A percentile compares a stretch with the other conserved stretches of the same genome.
These are phyloP conservation scores for Raja brachyura DNA, from an alignment of 2,113 vertebrate genomes.

Conservation along the genomic window DNA sequence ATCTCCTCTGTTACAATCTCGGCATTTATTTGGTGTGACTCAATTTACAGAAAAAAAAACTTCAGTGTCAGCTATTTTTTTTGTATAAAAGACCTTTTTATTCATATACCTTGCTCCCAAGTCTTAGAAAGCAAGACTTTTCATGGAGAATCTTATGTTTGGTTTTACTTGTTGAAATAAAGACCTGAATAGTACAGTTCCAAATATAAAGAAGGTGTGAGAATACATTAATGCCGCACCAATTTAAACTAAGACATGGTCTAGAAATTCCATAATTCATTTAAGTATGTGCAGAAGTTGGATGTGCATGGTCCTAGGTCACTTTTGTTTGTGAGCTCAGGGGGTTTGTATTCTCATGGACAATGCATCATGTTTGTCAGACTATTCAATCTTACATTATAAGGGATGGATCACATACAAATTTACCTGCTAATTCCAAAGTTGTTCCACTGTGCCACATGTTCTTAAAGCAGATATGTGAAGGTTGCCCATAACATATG, in stretches of 20 bases:
- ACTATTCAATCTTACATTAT: too few relatives aligned
- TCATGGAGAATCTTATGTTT: background rate
- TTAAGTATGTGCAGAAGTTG: too few relatives aligned
- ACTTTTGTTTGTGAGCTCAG: too few relatives aligned
- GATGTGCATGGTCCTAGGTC: too few relatives aligned
- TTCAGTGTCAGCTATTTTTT: background rate
- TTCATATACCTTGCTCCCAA: background rate
- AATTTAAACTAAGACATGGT: background rate
- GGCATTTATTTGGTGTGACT: background rate
- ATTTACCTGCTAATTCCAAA: too few relatives aligned
- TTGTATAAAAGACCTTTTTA: background rate
- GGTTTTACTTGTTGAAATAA: background rate
- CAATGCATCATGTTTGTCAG: too few relatives aligned
- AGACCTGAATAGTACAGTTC: background rate
- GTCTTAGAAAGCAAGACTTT: background rate
- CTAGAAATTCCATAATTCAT: too few relatives aligned
- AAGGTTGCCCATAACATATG: too few relatives aligned
- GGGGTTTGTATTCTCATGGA: too few relatives aligned
- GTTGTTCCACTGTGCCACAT: too few relatives aligned
- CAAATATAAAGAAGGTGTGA: background rate
- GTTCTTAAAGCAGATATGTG: too few relatives aligned
- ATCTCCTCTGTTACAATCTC: background rate
- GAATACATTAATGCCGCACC: background rate
- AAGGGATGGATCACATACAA: too few relatives aligned
- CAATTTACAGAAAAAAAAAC: background rate